Conservation (phyloP, 2,797 vertebrate genomes). For the Odontamblyopus rebecca region DNA sequence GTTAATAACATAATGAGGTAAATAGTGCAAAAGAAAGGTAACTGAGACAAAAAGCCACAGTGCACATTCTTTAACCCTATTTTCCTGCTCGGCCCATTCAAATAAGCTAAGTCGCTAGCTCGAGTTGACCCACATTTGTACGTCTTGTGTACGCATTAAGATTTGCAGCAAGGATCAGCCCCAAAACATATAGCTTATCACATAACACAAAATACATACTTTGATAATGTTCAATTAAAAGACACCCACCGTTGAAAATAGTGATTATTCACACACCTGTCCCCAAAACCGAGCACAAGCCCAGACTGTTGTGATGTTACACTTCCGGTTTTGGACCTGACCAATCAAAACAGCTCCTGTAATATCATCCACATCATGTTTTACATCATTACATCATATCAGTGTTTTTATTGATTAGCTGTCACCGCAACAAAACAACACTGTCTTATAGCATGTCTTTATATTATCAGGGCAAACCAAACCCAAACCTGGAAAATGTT, state of each 20-base stretch:
- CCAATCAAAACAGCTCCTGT: constrained; percentile 59
- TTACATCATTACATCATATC: not conserved
- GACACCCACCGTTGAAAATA: constrained; percentile 46
- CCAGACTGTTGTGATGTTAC: constrained; percentile 28
- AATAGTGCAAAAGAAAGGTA: too few relatives aligned
- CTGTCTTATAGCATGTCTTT: too few relatives aligned
- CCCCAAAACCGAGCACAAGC: constrained; percentile 18
- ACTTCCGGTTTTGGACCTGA: constrained; percentile 43
- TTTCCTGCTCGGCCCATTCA: not conserved
- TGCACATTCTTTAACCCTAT: not conserved
- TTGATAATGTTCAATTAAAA: not conserved
- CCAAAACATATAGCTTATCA: not conserved
- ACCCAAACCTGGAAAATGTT: too few relatives aligned
- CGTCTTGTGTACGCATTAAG: not conserved
- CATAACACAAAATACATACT: rapidly evolving
- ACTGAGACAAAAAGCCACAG: too few relatives aligned
- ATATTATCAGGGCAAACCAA: too few relatives aligned
- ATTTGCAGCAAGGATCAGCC: not conserved
- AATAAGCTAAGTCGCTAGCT: constrained; percentile 1
- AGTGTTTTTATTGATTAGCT: not conserved
- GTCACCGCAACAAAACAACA: too few relatives aligned
- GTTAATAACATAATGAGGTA: too few relatives aligned
- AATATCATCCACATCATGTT: constrained; percentile 32
- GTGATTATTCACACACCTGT: not conserved
- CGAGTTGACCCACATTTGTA: constrained; percentile 50